Evolutionary conservation across 2,113 vertebrate genomes (phyloP), one percentile per base, ranked within the genome.

Genomic region (Scortum barcoo): DNA sequence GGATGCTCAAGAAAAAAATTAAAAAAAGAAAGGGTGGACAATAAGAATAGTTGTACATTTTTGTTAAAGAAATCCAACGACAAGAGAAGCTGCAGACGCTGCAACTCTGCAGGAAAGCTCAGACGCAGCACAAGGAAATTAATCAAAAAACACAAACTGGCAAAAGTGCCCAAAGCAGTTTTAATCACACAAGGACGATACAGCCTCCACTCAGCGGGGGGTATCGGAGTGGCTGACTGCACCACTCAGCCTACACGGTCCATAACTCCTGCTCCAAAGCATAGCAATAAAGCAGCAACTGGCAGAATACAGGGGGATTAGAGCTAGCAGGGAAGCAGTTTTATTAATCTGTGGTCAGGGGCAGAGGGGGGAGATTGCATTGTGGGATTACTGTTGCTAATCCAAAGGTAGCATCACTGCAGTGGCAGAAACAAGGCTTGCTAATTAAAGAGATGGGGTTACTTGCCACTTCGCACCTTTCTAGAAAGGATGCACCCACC

Each of bases 401-500:
- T 94, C 94, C 95, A 91, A 91, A 90, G 65, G 91, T 90, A 93
- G 83, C 93, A 88, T 92, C 84, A 93, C 92, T 73, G 90, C 73
- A 54, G 85, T 73, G 87, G 83, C 88, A 85, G 82, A 86, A 94
- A 94, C 87, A 91, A 92, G 94, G 95, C 90, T 83, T 82, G 92
- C 93, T 95, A 92, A 93, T 90, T 90, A 81, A 72, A 83, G 63
- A 79, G 69, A 83, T 67, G 51, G 48, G 65, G 69, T 88, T 96
- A 96, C 95, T 95, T 96, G 95, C 95, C 95, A 96, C 94, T 93
- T 93, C 95, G 93, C 93, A 95, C 95, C 95, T 95, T 88, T 91
- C 93, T 90, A 94, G 94, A 93, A 94, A 94, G 93, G 91, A 92
- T 91, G 93, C 86, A 91, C 91, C 94, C 93, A 86, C 91, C 85